Conservation (phyloP, 2,113 vertebrate genomes). For the Gobio gobio region DNA sequence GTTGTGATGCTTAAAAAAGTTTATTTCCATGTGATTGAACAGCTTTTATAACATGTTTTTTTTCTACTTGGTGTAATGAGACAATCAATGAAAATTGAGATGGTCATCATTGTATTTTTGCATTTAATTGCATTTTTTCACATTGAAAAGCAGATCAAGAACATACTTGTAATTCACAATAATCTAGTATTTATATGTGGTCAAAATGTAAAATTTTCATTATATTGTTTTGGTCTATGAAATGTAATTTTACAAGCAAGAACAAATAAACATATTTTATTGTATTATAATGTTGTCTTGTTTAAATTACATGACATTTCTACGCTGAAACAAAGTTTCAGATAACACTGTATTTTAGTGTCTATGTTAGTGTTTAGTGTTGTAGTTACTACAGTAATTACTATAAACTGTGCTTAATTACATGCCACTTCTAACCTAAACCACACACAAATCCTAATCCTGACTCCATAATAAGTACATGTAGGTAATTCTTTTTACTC, state of each 20-base stretch:
- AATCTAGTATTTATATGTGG: not conserved
- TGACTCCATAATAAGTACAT: too few relatives aligned
- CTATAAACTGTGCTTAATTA: too few relatives aligned
- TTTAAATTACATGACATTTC: not conserved
- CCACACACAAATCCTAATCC: too few relatives aligned
- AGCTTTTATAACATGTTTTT: not conserved
- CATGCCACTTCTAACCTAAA: too few relatives aligned
- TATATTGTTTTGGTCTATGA: not conserved
- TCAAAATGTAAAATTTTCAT: not conserved
- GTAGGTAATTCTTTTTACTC: too few relatives aligned
- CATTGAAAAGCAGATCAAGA: conserved; percentile 46
- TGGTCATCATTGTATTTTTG: not conserved
- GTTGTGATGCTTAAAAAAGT: not conserved
- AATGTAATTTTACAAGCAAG: not conserved
- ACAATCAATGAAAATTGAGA: not conserved
- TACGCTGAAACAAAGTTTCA: not conserved
- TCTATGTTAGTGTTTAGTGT: too few relatives aligned
- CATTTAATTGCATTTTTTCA: conserved; percentile 30
- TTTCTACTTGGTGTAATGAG: not conserved
- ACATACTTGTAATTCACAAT: not conserved
- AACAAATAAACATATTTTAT: conserved; percentile 15
- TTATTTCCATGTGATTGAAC: not conserved
- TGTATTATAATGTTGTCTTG: not conserved
- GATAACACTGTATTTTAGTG: too few relatives aligned
- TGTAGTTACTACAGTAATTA: too few relatives aligned